Conservation (phyloP, 2,797 vertebrate species). For the Chloroceryle inda region DNA sequence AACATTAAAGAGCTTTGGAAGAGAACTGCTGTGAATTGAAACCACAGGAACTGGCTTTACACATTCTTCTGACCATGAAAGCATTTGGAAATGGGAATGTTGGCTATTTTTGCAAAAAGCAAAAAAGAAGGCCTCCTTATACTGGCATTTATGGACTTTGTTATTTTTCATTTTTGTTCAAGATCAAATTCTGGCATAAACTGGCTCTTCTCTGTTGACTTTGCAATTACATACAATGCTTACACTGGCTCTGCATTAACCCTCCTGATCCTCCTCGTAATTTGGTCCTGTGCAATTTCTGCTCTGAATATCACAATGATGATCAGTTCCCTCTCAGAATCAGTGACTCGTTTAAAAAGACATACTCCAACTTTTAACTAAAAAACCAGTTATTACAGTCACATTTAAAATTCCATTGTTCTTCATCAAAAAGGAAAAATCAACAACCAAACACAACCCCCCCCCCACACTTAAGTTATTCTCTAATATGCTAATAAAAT, state of each 20-base stretch:
- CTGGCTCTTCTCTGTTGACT: not conserved
- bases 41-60: slow-evolving; percentile 14
- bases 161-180: not conserved
- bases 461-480: not conserved
- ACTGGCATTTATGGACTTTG: not conserved
- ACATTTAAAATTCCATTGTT: not conserved
- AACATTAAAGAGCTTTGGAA: not conserved
- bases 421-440: not conserved
- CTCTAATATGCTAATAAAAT: not conserved
- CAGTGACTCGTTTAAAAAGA: not conserved
- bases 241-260: not conserved
- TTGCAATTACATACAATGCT: not conserved
- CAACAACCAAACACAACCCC: not conserved
- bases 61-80: slow-evolving; percentile 2
- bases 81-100: slow-evolving; percentile 1
- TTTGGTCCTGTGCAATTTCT: not conserved
- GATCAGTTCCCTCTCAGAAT: not conserved
- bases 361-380: not conserved
- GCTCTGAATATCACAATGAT: not conserved
- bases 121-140: not conserved
- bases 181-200: slow-evolving; percentile 19
- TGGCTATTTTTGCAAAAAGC: not conserved
- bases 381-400: not conserved
- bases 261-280: slow-evolving; percentile 3
- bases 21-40: not conserved